Evolutionary conservation across 2,113 vertebrate genomes (phyloP).

Genomic region (Apodemus speciosus): DNA sequence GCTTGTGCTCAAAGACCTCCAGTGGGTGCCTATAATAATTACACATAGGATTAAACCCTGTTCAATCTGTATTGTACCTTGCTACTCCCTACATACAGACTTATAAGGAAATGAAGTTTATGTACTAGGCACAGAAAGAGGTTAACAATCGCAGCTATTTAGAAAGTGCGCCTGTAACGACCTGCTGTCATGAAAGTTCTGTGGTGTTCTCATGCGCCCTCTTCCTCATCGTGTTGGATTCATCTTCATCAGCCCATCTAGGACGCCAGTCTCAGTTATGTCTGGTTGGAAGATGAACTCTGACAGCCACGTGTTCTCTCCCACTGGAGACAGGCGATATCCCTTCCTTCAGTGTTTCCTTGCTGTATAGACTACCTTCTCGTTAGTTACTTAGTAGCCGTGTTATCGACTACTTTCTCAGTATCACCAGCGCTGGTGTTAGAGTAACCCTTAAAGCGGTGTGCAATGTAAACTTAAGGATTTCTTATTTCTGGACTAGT

Average conservation of each 20-base stretch:
- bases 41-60: background rate
- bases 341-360: background rate
- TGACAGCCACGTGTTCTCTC: rapidly evolving
- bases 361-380: background rate
- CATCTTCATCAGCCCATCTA: background rate
- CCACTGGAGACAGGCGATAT: too few relatives aligned
- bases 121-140: background rate
- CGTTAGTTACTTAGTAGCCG: background rate
- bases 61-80: too few relatives aligned
- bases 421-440: background rate
- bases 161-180: background rate
- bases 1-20: background rate
- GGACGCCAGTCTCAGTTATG: background rate
- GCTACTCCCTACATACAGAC: background rate
- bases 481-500: background rate
- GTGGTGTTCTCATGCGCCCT: background rate
- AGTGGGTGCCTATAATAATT: background rate
- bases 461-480: background rate
- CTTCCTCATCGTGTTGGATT: background rate
- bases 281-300: background rate
- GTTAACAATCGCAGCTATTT: background rate
- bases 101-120: background rate
- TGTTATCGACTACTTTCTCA: background rate
- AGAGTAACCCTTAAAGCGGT: background rate
- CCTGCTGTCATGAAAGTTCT: background rate